Conservation (phyloP, 2,797 vertebrate genomes). For the Trematomus bernacchii region DNA sequence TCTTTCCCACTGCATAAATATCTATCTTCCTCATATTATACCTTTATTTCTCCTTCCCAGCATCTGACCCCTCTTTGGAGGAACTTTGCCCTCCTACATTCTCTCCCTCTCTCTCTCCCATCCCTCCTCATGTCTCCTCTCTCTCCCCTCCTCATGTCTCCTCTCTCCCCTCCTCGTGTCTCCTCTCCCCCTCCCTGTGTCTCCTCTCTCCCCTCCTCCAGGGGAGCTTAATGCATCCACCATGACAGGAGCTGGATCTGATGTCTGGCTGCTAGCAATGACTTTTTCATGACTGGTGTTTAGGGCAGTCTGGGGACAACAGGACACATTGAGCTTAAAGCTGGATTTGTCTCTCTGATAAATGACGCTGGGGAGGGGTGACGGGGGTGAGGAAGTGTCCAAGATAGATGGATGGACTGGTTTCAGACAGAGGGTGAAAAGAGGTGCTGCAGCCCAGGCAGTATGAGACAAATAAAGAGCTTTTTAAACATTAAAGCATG, state of each 20-base stretch:
- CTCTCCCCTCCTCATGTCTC: conserved; percentile 13
- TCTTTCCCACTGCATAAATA: conserved; percentile 27
- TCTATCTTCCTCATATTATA: conserved; percentile 33
- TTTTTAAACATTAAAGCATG: no score
- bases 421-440: background rate
- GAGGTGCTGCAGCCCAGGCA: no score
- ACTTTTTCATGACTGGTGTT: conserved; percentile 72
- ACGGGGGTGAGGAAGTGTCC: background rate
- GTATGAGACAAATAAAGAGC: no score
- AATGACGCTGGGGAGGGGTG: conserved; percentile 44
- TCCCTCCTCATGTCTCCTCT: conserved; percentile 17
- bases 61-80: background rate
- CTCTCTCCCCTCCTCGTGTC: conserved; percentile 15
- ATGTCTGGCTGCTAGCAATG: conserved; percentile 68
- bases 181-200: background rate
- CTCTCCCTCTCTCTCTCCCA: conserved; percentile 17
- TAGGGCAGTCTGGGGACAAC: conserved; percentile 73
- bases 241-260: conserved; percentile 68
- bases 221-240: conserved; percentile 66
- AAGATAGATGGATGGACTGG: conserved; percentile 23
- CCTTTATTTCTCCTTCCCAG: conserved; percentile 23
- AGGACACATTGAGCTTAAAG: conserved; percentile 67
- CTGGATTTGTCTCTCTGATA: conserved; percentile 71
- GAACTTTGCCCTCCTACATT: conserved; percentile 31
- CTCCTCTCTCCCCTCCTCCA: conserved; percentile 13